phyloP scores from a whole-genome alignment of 2,797 vertebrate species.

The Pagetopsis macropterus region DNA sequence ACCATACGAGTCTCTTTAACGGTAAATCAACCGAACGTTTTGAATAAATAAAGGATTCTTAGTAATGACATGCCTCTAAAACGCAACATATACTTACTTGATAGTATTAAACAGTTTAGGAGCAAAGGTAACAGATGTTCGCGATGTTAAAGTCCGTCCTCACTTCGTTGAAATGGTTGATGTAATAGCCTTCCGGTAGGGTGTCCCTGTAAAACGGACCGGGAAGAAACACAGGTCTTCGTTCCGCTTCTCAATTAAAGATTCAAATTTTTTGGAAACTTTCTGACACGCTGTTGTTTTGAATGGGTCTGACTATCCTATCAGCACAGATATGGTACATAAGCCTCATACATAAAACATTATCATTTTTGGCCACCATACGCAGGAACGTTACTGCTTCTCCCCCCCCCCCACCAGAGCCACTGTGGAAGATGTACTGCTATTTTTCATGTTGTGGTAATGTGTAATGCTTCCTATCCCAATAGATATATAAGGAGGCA shows the following conservation, averaged over 20 bases:
- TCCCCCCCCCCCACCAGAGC: background rate
- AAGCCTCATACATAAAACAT: slow-evolving; percentile 5
- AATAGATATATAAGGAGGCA: background rate
- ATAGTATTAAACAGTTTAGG: background rate
- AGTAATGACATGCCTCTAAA: fast-evolving
- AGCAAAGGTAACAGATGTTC: background rate
- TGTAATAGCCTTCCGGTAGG: slow-evolving; percentile 12
- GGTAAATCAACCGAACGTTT: fast-evolving
- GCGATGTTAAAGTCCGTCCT: fast-evolving
- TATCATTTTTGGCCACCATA: background rate
- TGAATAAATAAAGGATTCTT: fast-evolving
- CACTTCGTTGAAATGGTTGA: no score
- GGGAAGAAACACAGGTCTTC: slow-evolving; percentile 4
- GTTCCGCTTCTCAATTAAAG: background rate
- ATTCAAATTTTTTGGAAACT: no score
- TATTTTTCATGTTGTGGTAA: background rate
- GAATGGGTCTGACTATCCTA: background rate
- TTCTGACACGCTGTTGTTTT: no score
- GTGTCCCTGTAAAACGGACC: slow-evolving; percentile 7
- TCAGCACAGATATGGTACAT: background rate
- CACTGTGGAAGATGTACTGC: background rate
- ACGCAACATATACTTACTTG: slow-evolving; percentile 32
- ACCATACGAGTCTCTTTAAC: background rate
- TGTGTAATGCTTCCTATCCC: background rate
- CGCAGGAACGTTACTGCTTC: background rate